Percentiles rank a stretch among this genome's conserved stretches.
These are phyloP conservation scores for Saturnia pavonia DNA, from an alignment of 2,888 invertebrate species.

Conservation along the genomic window DNA sequence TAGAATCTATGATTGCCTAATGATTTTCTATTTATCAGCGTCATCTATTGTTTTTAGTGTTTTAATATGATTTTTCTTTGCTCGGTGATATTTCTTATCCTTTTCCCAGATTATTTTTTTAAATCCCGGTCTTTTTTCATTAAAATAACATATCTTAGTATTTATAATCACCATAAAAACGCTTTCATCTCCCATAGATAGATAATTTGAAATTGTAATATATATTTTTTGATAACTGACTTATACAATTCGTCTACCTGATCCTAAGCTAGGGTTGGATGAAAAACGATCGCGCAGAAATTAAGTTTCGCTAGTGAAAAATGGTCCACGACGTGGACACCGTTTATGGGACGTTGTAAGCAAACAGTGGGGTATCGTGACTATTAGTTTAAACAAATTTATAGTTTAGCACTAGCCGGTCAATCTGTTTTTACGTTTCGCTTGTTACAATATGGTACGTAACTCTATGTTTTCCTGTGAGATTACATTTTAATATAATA, in stretches of 20 bases:
- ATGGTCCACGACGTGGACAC: constrained; percentile 63
- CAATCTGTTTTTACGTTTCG: not conserved
- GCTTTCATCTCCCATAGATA: not conserved
- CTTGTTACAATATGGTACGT: not conserved
- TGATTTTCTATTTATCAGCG: no score
- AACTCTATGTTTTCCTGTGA: not conserved
- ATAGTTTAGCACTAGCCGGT: constrained; percentile 11
- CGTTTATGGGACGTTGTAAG: constrained; percentile 44
- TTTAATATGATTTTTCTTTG: not conserved
- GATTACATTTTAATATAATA: no score
- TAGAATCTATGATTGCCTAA: no score
- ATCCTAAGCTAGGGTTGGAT: constrained; percentile 50
- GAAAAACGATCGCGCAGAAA: constrained; percentile 74
- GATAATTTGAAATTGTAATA: not conserved
- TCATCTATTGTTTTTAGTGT: not conserved
- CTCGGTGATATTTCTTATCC: no score
- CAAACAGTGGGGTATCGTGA: constrained; percentile 32
- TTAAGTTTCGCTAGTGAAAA: constrained; percentile 74
- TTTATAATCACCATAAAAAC: no score
- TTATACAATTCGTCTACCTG: not conserved
- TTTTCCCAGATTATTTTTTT: no score
- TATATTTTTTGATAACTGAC: not conserved
- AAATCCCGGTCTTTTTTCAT: no score
- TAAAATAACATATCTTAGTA: no score
- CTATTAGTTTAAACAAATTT: constrained; percentile 29